Percentiles rank a stretch among this genome's conserved stretches.
Conservation (phyloP, 2,888 invertebrate species). For the Chloromyia formosa region DNA sequence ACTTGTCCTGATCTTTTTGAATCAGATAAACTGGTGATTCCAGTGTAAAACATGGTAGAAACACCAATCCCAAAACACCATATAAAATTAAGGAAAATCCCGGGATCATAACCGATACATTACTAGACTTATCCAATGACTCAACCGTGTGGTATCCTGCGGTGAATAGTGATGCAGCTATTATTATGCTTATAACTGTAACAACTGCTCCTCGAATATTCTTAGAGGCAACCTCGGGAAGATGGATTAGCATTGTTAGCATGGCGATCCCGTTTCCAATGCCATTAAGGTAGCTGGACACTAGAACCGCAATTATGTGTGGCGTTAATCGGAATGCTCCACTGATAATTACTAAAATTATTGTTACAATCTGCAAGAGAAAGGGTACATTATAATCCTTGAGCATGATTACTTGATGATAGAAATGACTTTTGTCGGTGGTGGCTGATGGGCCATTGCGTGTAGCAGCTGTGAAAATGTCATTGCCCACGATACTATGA, state of each 20-base stretch:
- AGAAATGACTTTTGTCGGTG: too few species aligned
- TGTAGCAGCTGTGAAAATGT: too few species aligned
- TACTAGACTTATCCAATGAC: neutral
- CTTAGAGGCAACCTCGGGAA: slow-evolving; percentile 8
- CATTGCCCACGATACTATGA: too few species aligned
- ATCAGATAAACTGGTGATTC: slow-evolving; percentile 17
- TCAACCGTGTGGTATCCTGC: neutral
- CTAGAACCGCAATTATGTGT: neutral
- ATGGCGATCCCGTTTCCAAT: slow-evolving; percentile 1
- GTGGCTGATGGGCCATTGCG: too few species aligned
- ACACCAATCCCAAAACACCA: neutral
- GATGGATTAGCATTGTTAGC: slow-evolving; percentile 1
- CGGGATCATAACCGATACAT: neutral
- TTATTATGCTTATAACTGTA: neutral
- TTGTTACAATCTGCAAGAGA: neutral
- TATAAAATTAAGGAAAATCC: neutral
- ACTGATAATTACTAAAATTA: neutral
- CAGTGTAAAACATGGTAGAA: neutral
- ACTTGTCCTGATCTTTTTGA: neutral
- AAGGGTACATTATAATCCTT: too few species aligned
- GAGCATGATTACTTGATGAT: too few species aligned
- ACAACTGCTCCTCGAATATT: slow-evolving; percentile 12
- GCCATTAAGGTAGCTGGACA: neutral
- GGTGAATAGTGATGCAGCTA: slow-evolving; percentile 1
- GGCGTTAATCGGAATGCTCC: neutral